phyloP scores from a whole-genome alignment of 2,888 invertebrate species.

The Parascotia fuliginaria region DNA sequence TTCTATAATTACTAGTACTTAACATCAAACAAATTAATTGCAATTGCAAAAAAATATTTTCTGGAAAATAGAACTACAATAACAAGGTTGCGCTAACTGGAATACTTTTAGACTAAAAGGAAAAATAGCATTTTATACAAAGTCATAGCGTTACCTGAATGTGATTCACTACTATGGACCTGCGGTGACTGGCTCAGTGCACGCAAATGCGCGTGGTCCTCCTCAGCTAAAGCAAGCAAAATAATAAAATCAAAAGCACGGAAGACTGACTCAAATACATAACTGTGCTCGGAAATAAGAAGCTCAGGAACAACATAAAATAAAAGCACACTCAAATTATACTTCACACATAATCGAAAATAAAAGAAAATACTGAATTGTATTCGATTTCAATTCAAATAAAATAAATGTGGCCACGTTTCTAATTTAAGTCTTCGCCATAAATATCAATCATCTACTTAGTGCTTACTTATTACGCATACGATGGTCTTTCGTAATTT shows the following conservation, averaged over 20 bases:
- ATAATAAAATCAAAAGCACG: constrained; percentile 49
- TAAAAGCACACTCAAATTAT: constrained; percentile 31
- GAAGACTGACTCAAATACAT: background rate
- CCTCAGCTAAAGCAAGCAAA: constrained; percentile 87
- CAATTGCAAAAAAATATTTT: too few species aligned
- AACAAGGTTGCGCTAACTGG: background rate
- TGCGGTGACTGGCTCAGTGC: constrained; percentile 62
- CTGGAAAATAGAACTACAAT: too few species aligned
- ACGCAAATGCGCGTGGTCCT: constrained; percentile 87
- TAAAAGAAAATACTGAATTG: background rate
- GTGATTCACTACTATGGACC: constrained; percentile 57
- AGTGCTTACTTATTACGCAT: too few species aligned
- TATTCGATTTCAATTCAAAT: too few species aligned
- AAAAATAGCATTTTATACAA: background rate
- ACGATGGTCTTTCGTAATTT: too few species aligned
- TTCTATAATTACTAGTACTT: too few species aligned
- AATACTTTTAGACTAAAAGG: background rate
- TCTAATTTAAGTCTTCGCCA: too few species aligned
- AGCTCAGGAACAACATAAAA: constrained; percentile 31
- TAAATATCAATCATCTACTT: too few species aligned
- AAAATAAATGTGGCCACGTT: too few species aligned
- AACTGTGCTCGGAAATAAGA: constrained; percentile 22
- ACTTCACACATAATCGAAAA: constrained; percentile 16
- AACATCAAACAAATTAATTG: too few species aligned
- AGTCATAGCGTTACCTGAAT: constrained; percentile 61